phyloP scores from a whole-genome alignment of 2,113 vertebrate genomes.

The Rhinolophus ferrumequinum region DNA sequence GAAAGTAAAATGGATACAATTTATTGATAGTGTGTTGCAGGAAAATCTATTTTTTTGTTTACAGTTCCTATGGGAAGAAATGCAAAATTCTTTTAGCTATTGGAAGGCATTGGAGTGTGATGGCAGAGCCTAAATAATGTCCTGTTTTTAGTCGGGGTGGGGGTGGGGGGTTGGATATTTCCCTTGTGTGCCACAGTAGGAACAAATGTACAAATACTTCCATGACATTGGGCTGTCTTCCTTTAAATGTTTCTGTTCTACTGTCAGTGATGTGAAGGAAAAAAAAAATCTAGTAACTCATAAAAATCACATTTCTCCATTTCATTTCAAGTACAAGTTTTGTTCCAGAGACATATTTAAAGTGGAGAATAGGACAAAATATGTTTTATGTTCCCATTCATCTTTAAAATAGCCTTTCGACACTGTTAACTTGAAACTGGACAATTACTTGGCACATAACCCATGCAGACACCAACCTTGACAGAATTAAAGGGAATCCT shows the following conservation, averaged over 20 bases:
- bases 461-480: slow-evolving; percentile 60
- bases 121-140: slow-evolving; percentile 44
- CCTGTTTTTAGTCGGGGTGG: neutral
- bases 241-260: slow-evolving; percentile 62
- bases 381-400: slow-evolving; percentile 65
- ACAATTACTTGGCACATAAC: slow-evolving; percentile 78
- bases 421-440: slow-evolving; percentile 58
- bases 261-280: neutral
- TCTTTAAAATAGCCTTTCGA: slow-evolving; percentile 63
- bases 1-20: slow-evolving; percentile 48
- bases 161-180: neutral
- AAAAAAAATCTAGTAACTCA: slow-evolving; percentile 38
- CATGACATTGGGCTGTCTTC: slow-evolving; percentile 52
- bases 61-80: neutral
- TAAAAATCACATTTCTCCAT: slow-evolving; percentile 63
- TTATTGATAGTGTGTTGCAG: slow-evolving; percentile 43
- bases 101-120: slow-evolving; percentile 41
- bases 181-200: neutral
- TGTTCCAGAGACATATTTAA: slow-evolving; percentile 57
- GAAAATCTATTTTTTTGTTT: slow-evolving; percentile 51
- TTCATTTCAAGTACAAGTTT: slow-evolving; percentile 69
- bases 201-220: slow-evolving; percentile 49
- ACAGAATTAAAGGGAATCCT: slow-evolving; percentile 71
- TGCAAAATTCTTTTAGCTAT: slow-evolving; percentile 2
- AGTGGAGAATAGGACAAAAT: slow-evolving; percentile 72